A percentile compares a stretch with the other conserved stretches of the same genome.
phyloP scores from a whole-genome alignment of 2,113 vertebrate genomes.

The Mus musculus region DNA sequence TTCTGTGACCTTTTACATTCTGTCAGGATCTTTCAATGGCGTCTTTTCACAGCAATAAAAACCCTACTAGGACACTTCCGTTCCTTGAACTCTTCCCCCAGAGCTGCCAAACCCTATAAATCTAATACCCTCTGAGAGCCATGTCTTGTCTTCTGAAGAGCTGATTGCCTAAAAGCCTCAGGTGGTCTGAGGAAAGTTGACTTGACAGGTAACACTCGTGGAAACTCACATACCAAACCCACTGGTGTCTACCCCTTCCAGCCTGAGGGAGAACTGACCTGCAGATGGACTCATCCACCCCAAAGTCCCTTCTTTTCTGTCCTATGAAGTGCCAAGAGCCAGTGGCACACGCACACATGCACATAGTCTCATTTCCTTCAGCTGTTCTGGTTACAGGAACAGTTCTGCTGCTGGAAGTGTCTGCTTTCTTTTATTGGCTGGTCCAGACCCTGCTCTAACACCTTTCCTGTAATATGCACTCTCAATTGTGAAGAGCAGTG shows the following conservation, averaged over 20 bases:
- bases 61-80: no score
- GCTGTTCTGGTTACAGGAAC: not conserved
- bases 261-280: not conserved
- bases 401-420: not conserved
- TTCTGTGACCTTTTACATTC: no score
- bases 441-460: not conserved
- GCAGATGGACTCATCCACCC: not conserved
- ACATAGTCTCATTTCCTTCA: not conserved
- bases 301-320: not conserved
- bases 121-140: not conserved
- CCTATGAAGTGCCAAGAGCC: not conserved
- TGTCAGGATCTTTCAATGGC: no score
- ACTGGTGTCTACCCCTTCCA: not conserved
- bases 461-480: not conserved
- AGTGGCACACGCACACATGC: not conserved
- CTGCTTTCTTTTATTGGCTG: not conserved
- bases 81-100: not conserved
- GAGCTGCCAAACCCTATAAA: not conserved
- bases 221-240: not conserved
- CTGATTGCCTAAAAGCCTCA: not conserved
- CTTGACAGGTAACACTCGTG: not conserved
- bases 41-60: no score
- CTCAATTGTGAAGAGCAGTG: not conserved
- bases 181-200: not conserved
- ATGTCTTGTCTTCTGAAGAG: not conserved